These are phyloP conservation scores for Heliconius hermathena DNA, from an alignment of 1,140 invertebrate species.

Conservation along the genomic window DNA sequence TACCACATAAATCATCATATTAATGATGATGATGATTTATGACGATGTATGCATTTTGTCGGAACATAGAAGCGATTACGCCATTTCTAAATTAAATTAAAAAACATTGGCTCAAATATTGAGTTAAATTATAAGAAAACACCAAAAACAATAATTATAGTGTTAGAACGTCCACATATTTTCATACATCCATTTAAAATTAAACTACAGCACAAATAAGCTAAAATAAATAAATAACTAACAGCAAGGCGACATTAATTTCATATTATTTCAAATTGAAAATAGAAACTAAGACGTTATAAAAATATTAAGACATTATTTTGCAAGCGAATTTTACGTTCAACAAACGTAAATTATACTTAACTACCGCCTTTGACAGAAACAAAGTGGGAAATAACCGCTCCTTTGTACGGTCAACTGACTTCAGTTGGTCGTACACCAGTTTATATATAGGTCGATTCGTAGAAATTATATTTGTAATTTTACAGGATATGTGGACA, in stretches of 20 bases:
- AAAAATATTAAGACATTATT: not conserved
- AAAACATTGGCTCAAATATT: no score
- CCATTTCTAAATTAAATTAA: no score
- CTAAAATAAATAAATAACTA: no score
- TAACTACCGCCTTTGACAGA: slow-evolving; percentile 11
- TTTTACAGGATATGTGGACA: not conserved
- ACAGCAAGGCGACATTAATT: not conserved
- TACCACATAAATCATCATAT: no score
- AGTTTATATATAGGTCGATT: not conserved
- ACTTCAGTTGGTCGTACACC: not conserved
- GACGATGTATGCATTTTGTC: no score
- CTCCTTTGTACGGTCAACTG: not conserved
- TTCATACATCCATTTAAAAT: not conserved
- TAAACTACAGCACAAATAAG: not conserved
- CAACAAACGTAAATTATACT: not conserved
- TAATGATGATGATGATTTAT: no score
- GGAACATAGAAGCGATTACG: no score
- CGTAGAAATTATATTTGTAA: not conserved
- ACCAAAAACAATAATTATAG: no score
- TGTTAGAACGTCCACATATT: no score
- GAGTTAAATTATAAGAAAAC: no score
- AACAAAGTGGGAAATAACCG: slow-evolving; percentile 8
- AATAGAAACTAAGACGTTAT: slow-evolving; percentile 2
- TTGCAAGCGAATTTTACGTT: not conserved
- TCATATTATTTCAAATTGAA: not conserved